A percentile compares a stretch with the other conserved stretches of the same genome.
These are phyloP conservation scores for Brachionus rubens DNA, from an alignment of 1,140 invertebrate species.

Conservation along the genomic window DNA sequence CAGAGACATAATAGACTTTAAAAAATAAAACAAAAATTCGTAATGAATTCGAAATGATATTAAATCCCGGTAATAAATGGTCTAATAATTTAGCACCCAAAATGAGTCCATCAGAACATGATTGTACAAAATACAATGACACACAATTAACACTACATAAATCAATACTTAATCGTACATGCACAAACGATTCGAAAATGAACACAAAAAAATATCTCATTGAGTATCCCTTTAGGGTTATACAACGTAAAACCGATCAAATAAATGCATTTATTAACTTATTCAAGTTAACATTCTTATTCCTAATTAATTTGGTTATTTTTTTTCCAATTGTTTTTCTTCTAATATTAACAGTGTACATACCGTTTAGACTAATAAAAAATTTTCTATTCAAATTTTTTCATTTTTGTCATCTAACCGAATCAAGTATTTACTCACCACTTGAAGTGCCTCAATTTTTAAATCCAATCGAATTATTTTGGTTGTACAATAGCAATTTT, in stretches of 20 bases:
- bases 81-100: neutral
- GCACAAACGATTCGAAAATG: neutral
- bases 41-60: no score
- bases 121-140: no score
- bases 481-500: constrained; percentile 23
- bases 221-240: constrained; percentile 22
- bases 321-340: neutral
- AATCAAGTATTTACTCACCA: neutral
- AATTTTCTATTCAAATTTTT: neutral
- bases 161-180: neutral
- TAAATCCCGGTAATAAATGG: neutral
- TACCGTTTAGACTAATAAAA: neutral
- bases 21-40: no score
- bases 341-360: constrained; percentile 8
- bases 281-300: neutral
- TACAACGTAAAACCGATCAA: constrained; percentile 3
- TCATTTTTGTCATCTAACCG: constrained; percentile 1
- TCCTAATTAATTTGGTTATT: neutral
- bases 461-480: constrained; percentile 35
- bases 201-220: constrained; percentile 6
- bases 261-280: neutral
- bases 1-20: no score
- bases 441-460: constrained; percentile 1
- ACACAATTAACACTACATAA: neutral
- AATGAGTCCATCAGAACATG: no score